These are phyloP conservation scores for Pararge aegeria DNA, from an alignment of 1,140 invertebrate species.

Conservation along the genomic window DNA sequence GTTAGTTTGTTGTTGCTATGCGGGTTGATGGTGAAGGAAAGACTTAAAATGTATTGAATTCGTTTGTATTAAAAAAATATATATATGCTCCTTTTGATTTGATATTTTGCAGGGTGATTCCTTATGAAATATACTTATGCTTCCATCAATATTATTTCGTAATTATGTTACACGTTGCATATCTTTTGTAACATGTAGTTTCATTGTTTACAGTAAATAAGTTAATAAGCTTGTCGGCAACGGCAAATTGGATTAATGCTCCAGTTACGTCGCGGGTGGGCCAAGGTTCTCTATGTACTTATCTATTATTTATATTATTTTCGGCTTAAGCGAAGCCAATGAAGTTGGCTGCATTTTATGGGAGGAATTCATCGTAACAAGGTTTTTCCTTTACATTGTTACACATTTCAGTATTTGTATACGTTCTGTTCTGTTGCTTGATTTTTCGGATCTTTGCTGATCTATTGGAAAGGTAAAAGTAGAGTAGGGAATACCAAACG, in stretches of 20 bases:
- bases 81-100: too few relatives aligned
- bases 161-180: too few relatives aligned
- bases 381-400: conserved; percentile 10
- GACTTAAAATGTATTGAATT: too few relatives aligned
- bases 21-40: too few relatives aligned
- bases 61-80: too few relatives aligned
- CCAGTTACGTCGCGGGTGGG: conserved; percentile 38
- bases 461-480: neutral
- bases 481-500: too few relatives aligned
- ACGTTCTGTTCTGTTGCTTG: neutral
- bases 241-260: conserved; percentile 48
- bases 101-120: too few relatives aligned
- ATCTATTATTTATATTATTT: conserved; percentile 37
- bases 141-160: too few relatives aligned
- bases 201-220: conserved; percentile 9
- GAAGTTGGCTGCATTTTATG: conserved; percentile 16
- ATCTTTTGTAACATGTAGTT: too few relatives aligned
- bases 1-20: too few relatives aligned
- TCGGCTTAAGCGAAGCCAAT: conserved; percentile 48
- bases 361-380: neutral
- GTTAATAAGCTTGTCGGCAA: conserved; percentile 22
- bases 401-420: neutral
- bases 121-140: too few relatives aligned
- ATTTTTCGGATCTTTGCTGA: neutral
- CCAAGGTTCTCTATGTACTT: conserved; percentile 38